Evolutionary conservation across 1,140 invertebrate species (phyloP).

Genomic region (Sycobia sp.): DNA sequence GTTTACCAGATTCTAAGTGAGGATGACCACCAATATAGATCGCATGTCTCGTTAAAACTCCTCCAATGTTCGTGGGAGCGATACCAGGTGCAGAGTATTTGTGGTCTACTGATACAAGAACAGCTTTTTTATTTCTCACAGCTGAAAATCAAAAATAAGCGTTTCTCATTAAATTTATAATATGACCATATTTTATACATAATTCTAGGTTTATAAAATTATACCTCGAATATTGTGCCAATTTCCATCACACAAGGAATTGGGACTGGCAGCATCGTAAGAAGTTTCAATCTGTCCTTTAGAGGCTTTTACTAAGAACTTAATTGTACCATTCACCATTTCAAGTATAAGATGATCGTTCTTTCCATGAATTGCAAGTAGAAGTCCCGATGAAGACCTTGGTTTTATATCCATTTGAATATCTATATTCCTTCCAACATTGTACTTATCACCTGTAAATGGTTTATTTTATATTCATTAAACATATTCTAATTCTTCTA

Average conservation of each 20-base stretch:
- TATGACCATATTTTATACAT: not conserved
- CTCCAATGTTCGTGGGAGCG: slow-evolving; percentile 67
- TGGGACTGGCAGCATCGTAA: slow-evolving; percentile 72
- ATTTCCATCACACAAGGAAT: slow-evolving; percentile 87
- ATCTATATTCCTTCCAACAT: slow-evolving; percentile 77
- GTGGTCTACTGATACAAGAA: slow-evolving; percentile 81
- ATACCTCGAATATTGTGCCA: slow-evolving; percentile 91
- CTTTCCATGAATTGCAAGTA: slow-evolving; percentile 81
- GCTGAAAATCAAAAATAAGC: slow-evolving; percentile 65
- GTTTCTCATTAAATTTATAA: not conserved
- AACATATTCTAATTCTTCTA: not conserved
- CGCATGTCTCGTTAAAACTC: slow-evolving; percentile 81
- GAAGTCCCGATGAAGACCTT: slow-evolving; percentile 77
- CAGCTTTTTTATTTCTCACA: slow-evolving; percentile 81
- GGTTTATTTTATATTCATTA: not conserved
- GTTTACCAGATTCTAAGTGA: slow-evolving; percentile 55
- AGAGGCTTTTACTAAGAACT: slow-evolving; percentile 85
- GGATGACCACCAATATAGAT: slow-evolving; percentile 90
- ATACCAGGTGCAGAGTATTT: slow-evolving; percentile 69
- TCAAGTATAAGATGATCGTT: slow-evolving; percentile 86
- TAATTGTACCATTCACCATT: slow-evolving; percentile 82
- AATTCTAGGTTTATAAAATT: slow-evolving; percentile 17
- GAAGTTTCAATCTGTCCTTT: slow-evolving; percentile 77
- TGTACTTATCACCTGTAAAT: slow-evolving; percentile 70
- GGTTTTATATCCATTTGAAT: slow-evolving; percentile 90